These are phyloP conservation scores for Mormyrus lacerda DNA, from an alignment of 2,113 vertebrate genomes.

Conservation along the genomic window DNA sequence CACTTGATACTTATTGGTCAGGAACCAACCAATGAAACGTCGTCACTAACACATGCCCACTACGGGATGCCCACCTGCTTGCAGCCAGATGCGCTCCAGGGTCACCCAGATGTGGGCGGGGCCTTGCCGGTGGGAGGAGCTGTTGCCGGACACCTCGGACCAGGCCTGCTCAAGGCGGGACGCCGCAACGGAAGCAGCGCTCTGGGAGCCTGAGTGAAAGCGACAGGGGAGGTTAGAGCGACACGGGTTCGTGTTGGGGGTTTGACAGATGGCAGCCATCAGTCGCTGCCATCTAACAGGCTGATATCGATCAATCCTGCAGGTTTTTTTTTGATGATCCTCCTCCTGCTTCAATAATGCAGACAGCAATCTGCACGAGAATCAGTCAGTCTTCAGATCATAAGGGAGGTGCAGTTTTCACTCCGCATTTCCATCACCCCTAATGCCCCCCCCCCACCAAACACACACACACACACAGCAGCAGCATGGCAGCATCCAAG, in stretches of 20 bases:
- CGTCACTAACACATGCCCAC: too few species aligned
- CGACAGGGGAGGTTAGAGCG: neutral
- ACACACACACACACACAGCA: neutral
- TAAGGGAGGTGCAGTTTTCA: neutral
- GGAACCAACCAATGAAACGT: neutral
- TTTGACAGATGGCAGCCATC: neutral
- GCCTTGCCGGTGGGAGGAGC: conserved; percentile 74
- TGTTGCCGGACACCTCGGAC: conserved; percentile 80
- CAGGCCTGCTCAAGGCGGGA: conserved; percentile 89
- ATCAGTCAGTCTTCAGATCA: neutral
- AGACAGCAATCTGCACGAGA: neutral
- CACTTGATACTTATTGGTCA: neutral
- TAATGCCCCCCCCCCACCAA: neutral
- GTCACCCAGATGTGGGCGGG: conserved; percentile 83
- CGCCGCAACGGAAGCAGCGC: conserved; percentile 77
- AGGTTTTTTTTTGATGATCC: neutral
- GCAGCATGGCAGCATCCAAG: neutral
- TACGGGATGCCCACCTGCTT: conserved; percentile 73
- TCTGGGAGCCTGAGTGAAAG: conserved; percentile 66
- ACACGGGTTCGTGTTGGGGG: neutral
- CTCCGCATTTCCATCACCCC: neutral
- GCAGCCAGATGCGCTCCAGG: conserved; percentile 92
- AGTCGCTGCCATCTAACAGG: neutral
- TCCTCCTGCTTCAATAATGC: neutral
- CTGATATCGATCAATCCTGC: neutral